Conservation (phyloP, 1,140 invertebrate genomes). For the Galendromus occidentalis region DNA sequence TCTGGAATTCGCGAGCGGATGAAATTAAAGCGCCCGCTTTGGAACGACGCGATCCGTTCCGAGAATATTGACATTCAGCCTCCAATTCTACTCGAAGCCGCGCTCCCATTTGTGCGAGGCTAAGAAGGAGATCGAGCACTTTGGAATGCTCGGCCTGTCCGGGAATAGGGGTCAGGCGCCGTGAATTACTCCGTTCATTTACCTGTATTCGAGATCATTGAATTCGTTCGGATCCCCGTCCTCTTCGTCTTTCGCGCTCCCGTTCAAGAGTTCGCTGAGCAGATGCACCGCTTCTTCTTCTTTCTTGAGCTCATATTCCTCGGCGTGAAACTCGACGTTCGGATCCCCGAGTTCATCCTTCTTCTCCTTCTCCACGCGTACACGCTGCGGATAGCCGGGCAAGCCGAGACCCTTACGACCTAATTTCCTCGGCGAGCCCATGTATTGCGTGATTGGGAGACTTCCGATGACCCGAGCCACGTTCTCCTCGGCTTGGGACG, state of each 20-base stretch:
- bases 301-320: constrained; percentile 16
- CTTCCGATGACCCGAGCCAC: constrained; percentile 58
- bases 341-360: not conserved
- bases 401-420: constrained; percentile 30
- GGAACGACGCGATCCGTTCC: no score
- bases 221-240: not conserved
- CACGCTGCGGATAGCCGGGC: constrained; percentile 23
- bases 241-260: constrained; percentile 19
- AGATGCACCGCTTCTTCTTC: constrained; percentile 17
- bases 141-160: no score
- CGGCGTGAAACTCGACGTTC: not conserved
- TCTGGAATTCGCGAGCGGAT: not conserved
- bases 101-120: not conserved
- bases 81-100: not conserved
- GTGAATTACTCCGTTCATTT: no score
- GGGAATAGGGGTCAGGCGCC: no score
- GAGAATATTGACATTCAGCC: no score
- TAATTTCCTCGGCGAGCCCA: constrained; percentile 67
- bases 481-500: constrained; percentile 16
- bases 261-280: constrained; percentile 30
- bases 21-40: no score
- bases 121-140: no score
- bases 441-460: constrained; percentile 70
- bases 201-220: constrained; percentile 4
- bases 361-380: constrained; percentile 11